A percentile compares a stretch with the other conserved stretches of the same genome.
These are phyloP conservation scores for Tapirus terrestris DNA, from an alignment of 2,113 vertebrate genomes.

Conservation along the genomic window DNA sequence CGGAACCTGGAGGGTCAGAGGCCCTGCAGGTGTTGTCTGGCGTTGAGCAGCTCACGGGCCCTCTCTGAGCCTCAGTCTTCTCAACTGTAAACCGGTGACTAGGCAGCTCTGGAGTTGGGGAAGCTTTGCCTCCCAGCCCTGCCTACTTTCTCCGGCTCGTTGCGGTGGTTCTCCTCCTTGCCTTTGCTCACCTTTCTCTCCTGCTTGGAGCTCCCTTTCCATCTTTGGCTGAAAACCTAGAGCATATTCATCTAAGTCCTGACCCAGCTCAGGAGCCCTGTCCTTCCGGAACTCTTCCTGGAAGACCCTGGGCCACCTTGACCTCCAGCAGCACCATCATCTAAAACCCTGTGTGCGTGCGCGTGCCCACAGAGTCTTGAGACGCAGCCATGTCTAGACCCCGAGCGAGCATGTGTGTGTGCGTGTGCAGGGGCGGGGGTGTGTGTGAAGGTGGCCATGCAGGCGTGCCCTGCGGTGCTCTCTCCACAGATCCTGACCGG, in stretches of 20 bases:
- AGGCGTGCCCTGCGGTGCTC: accelerated
- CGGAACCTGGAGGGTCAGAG: neutral
- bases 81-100: accelerated
- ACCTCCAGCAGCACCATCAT: neutral
- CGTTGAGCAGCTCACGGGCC: neutral
- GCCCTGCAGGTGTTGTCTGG: accelerated
- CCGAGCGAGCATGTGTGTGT: neutral
- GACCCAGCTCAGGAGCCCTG: neutral
- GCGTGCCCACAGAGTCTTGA: neutral
- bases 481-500: conserved; percentile 93
- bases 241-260: neutral
- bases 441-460: accelerated
- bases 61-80: neutral
- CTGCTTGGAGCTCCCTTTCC: neutral
- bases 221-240: neutral
- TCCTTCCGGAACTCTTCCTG: neutral
- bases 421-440: neutral
- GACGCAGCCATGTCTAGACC: neutral
- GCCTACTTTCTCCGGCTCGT: neutral
- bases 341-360: too few relatives aligned
- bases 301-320: neutral
- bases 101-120: accelerated
- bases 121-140: too few relatives aligned
- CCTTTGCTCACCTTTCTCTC: neutral
- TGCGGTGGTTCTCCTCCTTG: accelerated